Evolutionary conservation across 2,113 vertebrate species (phyloP).

Genomic region (Calonectris borealis): DNA sequence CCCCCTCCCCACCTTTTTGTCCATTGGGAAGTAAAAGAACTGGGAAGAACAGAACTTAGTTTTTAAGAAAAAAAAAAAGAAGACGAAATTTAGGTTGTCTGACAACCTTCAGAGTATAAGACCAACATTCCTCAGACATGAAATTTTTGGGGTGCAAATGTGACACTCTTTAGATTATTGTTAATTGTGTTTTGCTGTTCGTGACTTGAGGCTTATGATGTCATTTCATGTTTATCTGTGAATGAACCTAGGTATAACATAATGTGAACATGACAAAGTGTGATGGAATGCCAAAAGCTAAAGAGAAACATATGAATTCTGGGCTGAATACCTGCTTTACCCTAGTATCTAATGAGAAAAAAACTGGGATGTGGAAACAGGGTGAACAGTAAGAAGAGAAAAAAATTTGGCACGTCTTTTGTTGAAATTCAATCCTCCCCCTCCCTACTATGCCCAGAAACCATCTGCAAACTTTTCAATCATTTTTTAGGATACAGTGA

Average conservation of each 20-base stretch:
- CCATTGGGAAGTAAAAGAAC: background rate
- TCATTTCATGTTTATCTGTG: conserved; percentile 42
- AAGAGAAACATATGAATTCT: conserved; percentile 73
- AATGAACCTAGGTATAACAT: conserved; percentile 25
- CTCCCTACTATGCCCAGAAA: conserved; percentile 56
- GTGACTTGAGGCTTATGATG: conserved; percentile 60
- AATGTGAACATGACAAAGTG: conserved; percentile 52
- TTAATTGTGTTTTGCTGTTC: conserved; percentile 45
- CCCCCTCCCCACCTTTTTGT: background rate
- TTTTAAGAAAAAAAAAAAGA: background rate
- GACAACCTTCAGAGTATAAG: background rate
- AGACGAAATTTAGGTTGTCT: background rate
- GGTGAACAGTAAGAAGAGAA: conserved; percentile 64
- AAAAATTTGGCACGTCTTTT: conserved; percentile 74
- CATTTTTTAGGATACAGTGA: conserved; percentile 79
- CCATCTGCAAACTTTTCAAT: conserved; percentile 81
- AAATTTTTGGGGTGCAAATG: background rate
- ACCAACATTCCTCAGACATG: background rate
- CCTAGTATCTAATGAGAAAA: conserved; percentile 68
- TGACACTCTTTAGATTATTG: background rate
- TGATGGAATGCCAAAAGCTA: conserved; percentile 67
- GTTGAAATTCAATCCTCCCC: conserved; percentile 72
- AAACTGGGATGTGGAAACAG: conserved; percentile 59
- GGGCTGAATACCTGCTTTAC: conserved; percentile 48
- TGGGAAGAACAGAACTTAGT: background rate